phyloP scores from a whole-genome alignment of 2,113 vertebrate genomes.

The Oreochromis tanganicae region DNA sequence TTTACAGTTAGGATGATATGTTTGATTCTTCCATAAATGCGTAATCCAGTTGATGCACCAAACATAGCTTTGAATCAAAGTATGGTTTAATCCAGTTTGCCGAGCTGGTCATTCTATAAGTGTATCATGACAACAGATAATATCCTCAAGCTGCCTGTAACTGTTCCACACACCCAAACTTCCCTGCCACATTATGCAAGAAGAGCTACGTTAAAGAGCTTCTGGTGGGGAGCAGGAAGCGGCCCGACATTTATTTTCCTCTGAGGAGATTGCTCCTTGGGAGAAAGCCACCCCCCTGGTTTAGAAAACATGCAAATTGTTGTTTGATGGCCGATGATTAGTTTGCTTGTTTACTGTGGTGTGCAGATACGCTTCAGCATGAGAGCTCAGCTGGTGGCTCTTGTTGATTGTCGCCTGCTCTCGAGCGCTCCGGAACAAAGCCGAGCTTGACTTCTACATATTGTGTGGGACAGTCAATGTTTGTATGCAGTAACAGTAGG shows the following conservation, averaged over 20 bases:
- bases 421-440: neutral
- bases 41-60: neutral
- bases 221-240: neutral
- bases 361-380: neutral
- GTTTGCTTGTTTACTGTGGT: neutral
- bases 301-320: constrained; percentile 14
- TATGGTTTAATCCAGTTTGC: neutral
- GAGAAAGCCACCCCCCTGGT: neutral
- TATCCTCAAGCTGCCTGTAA: neutral
- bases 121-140: neutral
- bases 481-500: constrained; percentile 12
- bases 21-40: neutral
- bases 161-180: neutral
- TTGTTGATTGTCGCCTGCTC: neutral
- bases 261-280: neutral
- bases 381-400: constrained; percentile 30
- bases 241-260: neutral
- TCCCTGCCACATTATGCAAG: neutral
- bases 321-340: neutral
- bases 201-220: neutral
- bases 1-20: neutral
- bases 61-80: neutral
- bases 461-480: neutral
- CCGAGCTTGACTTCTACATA: neutral
- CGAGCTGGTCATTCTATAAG: neutral